Evolutionary conservation across 2,888 invertebrate species (phyloP).

Genomic region (Apodemia zela): DNA sequence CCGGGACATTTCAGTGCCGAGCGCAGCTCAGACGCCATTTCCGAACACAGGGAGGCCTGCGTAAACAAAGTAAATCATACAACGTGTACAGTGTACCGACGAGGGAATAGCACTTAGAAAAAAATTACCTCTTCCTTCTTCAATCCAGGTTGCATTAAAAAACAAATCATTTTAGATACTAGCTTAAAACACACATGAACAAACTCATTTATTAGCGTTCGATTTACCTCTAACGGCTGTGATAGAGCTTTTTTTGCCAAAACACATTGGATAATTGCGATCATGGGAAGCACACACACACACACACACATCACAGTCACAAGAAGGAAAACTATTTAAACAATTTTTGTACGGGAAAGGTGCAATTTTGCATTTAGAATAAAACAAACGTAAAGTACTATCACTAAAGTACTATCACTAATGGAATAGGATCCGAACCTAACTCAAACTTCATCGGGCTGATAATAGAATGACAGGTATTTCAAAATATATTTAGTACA

Average conservation of each 20-base stretch:
- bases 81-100: constrained; percentile 29
- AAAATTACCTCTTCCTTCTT: constrained; percentile 71
- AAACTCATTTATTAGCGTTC: not conserved
- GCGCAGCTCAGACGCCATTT: constrained; percentile 86
- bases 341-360: too few species aligned
- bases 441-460: too few species aligned
- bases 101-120: constrained; percentile 37
- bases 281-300: not conserved
- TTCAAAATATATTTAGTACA: too few species aligned
- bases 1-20: constrained; percentile 85
- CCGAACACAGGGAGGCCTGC: constrained; percentile 86
- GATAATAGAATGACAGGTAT: too few species aligned
- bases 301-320: not conserved
- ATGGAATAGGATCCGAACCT: too few species aligned
- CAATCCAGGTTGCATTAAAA: constrained; percentile 34
- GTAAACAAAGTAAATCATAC: constrained; percentile 37
- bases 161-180: constrained; percentile 25
- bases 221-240: not conserved
- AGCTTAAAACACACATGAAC: not conserved
- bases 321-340: too few species aligned
- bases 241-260: not conserved
- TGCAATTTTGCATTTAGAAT: too few species aligned
- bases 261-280: not conserved
- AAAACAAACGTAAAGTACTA: too few species aligned
- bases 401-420: too few species aligned